Percentiles rank a stretch among this genome's conserved stretches.
Evolutionary conservation across 2,888 invertebrate species (phyloP).

Genomic region (Apotomis capreana): DNA sequence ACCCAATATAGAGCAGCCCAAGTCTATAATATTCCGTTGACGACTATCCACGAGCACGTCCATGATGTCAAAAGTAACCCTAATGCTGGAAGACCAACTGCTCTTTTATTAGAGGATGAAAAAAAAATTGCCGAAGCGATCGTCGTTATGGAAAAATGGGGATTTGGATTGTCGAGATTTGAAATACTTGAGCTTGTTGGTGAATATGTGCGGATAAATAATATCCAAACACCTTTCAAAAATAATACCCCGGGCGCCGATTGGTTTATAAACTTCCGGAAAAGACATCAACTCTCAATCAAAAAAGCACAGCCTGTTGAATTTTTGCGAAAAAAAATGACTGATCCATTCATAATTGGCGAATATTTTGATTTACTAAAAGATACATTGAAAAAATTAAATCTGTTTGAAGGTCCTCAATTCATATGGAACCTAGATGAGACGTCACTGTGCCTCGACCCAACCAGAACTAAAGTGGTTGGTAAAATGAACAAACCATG

Average conservation of each 20-base stretch:
- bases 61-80: neutral
- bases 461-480: slow-evolving; percentile 48
- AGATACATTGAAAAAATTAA: slow-evolving; percentile 26
- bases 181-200: neutral
- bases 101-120: neutral
- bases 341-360: slow-evolving; percentile 37
- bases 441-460: slow-evolving; percentile 46
- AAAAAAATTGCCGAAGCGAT: neutral
- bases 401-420: slow-evolving; percentile 28
- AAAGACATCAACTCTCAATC: slow-evolving; percentile 10
- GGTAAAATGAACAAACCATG: slow-evolving; percentile 41
- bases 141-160: slow-evolving; percentile 16
- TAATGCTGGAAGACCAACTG: slow-evolving; percentile 5
- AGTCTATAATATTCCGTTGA: neutral
- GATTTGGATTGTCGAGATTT: slow-evolving; percentile 6
- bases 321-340: slow-evolving; percentile 27
- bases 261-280: slow-evolving; percentile 12
- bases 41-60: neutral
- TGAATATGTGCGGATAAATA: neutral
- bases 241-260: neutral
- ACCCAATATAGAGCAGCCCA: neutral
- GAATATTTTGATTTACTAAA: slow-evolving; percentile 35
- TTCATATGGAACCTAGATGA: slow-evolving; percentile 48
- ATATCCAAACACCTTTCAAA: too few relatives aligned
- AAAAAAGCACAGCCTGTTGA: slow-evolving; percentile 33